Base-by-base conservation (phyloP, 2,113 vertebrate species). In the Turnix velox region DNA sequence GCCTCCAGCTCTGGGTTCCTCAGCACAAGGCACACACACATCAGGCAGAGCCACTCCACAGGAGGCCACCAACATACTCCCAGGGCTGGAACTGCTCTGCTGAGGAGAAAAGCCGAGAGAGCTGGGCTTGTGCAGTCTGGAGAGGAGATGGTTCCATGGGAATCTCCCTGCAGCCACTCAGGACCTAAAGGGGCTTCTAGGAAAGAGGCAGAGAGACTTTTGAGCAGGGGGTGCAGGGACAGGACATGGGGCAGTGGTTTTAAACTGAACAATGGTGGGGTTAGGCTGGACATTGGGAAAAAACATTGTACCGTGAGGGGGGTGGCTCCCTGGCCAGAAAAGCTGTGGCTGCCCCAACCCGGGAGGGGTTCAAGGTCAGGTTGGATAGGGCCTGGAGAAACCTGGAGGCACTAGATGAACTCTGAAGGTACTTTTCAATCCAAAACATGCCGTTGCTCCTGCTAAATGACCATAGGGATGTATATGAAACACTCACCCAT, bases 351-450 rank as follows among this genome's bases (percentile, higher is more conserved):
- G 22, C 31, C 31, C 43, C 63, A 25, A 13, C n/a, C 31, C 63
- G 1, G 28, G 24, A 4, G 52, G 43, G 23, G 35, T 4, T 35
- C 14, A 23, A 51, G 25, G 17, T 3, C 40, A 87, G 55, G 18
- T 0, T 58, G 79, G 58, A 81, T 0, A 0, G 10, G 18, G 43
- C 14, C 84, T 9, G 8, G 49, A 18, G 43, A 9, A 49, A 0
- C 4, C 35, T 12, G 7, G 3, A 0, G 8, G 59, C 4, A 40
- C 15, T 24, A 4, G 30, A 8, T 12, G 2, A 2, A 4, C 25
- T 42, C 2, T 61, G 45, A 59, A 39, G 14, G 18, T 68, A 18
- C 9, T 4, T 5, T 28, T 23, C 63, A 68, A 16, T 11, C 8
- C 62, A 58, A n/a, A 52, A 14, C 18, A n/a, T n/a, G n/a, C n/a